Evolutionary conservation across 2,888 invertebrate species (phyloP), one percentile per base, ranked within the genome.

Genomic region (Ectemnius cavifrons): DNA sequence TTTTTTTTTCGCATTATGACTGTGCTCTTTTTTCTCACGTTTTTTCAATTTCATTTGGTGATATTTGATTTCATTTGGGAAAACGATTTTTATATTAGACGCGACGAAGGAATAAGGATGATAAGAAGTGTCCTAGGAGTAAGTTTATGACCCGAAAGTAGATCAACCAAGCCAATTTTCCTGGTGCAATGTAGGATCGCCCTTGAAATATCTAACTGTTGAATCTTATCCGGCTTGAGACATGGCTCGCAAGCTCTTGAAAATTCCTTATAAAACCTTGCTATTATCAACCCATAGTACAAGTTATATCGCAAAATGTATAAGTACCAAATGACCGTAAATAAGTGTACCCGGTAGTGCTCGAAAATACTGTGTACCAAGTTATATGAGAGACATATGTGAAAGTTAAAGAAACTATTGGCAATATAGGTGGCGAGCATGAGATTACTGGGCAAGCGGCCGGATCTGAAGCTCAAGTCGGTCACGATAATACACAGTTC

Each of bases 401-500:
- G 14, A 16, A 16, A 52, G 16, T 11, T 52, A 4, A 13, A 52
- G 52, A 52, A 14, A 52, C 52, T 14, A 14, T 16, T 52, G 52
- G 5, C 16, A 52, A 49, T n/a, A 37, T 92, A 97, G 97, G 93
- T 96, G 87, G 93, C 95, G 88, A 96, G 96, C 92, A 96, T 95
- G 84, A 95, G 95, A 86, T 93, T 96, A 87, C 93, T 97, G 87
- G 96, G 96, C 87, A 97, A 97, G 86, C 93, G 94, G 80, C 94
- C 94, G 79, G 95, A 95, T 91, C 93, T 95, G 91, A 96, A 97
- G 91, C 93, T 96, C 86, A 96, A 97, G 91, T 95, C 96, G 20
- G 95, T 97, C 84, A 97, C 97, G 85, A 97, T 97, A 90, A 96
- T 97, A 88, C 97, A 97, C 93, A 96, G 96, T 89, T 96, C 97